phyloP scores from a whole-genome alignment of 2,113 vertebrate species.

The Corydoras maculifer region DNA sequence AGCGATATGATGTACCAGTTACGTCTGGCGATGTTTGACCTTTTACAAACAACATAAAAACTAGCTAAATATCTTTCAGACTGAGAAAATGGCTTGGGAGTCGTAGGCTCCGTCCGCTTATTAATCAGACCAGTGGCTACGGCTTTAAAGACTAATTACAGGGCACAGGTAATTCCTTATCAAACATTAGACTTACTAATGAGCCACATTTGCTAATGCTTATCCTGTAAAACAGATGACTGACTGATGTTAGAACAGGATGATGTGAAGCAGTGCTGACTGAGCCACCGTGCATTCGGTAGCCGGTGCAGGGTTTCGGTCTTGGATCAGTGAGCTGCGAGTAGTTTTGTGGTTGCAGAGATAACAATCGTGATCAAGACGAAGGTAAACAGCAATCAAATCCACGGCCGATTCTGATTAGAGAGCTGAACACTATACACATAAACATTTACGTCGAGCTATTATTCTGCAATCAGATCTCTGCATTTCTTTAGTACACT shows the following conservation, averaged over 20 bases:
- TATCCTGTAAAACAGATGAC: neutral
- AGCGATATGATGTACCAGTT: constrained; percentile 28
- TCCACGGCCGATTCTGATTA: neutral
- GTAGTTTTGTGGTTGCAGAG: neutral
- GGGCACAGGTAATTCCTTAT: constrained; percentile 3
- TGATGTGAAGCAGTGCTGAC: too few species aligned
- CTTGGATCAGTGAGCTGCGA: constrained; percentile 1
- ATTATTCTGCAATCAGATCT: too few species aligned
- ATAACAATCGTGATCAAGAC: neutral
- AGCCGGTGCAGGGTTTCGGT: neutral
- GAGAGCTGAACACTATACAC: neutral
- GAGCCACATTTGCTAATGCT: neutral
- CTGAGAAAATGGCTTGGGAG: neutral
- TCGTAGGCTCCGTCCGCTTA: too few species aligned
- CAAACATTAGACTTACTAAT: neutral
- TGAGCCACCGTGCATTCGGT: too few species aligned
- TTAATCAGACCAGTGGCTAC: too few species aligned
- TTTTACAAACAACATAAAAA: constrained; percentile 45
- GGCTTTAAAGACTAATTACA: too few species aligned
- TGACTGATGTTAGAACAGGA: neutral
- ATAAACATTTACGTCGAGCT: too few species aligned
- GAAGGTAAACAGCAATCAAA: constrained; percentile 10
- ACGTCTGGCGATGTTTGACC: constrained; percentile 30
- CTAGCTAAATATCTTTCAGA: neutral
- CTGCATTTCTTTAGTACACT: too few species aligned